Base-by-base conservation (phyloP, 2,797 vertebrate genomes). In the Rhabdophis nuchalis region DNA sequence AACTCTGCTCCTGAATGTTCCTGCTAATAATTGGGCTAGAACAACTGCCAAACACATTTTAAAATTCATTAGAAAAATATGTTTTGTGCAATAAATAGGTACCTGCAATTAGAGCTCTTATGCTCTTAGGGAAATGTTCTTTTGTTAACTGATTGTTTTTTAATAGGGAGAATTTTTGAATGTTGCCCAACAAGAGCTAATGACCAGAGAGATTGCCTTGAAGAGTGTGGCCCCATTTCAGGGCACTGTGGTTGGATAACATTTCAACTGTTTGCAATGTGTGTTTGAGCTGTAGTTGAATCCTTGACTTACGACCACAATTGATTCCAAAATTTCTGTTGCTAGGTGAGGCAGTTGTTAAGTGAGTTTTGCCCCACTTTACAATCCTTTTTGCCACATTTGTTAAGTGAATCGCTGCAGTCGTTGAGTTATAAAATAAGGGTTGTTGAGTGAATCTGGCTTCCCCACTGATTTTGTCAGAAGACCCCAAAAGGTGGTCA, bases 101-200 rank as follows among this genome's bases (percentile, higher is more conserved):
- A 85, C 64, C 89, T 85, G 56, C 57, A 58, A 82, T 53, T 88
- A 85, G 20, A 27, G n/a, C 54, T 88, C 56, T 87, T 90, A 77
- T 41, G 46, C 64, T 41, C 61, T 82, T 50, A 61, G 46, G 86
- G 86, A 88, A 86, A 53, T 41, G 50, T 88, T 88, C 50, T 36
- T 91, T 88, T 88, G 57, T 90, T 88, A 91, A 29, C 32, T 46
- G 89, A 85, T 91, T 91, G 56, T 86, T 93, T 88, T 50, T 91
- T 85, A 85, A 58, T 88, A 60, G 85, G n/a, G 50, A 82, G 53
- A 57, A 88, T 53, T 92, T 56, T 23, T 72, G 50, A 46, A 92
- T 53, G n/a, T 87, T 82, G 72, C 53, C 57, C 53, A 87, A 87
- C 23, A 46, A 89, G 91, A 46, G 52, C 32, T 32, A 89, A 50